Evolutionary conservation across 2,113 vertebrate species (phyloP).

Genomic region (Dolichallabes microphthalmus): DNA sequence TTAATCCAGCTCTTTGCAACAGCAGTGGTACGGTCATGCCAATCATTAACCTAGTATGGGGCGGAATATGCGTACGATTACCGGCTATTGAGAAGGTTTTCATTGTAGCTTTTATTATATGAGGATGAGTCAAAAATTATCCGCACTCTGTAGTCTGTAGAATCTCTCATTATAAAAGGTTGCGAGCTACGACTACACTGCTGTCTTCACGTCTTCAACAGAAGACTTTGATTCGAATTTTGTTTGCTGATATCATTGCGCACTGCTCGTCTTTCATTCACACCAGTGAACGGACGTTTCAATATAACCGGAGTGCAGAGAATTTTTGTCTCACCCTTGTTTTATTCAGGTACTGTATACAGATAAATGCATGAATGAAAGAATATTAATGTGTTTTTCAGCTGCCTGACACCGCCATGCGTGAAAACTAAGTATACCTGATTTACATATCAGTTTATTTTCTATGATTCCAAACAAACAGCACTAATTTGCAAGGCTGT

Average conservation of each 20-base stretch:
- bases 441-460: not conserved
- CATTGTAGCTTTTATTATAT: no score
- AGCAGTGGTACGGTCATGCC: conserved; percentile 36
- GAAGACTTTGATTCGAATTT: no score
- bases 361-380: not conserved
- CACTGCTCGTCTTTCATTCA: no score
- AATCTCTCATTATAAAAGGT: no score
- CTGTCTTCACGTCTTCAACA: no score
- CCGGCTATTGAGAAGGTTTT: not conserved
- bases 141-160: no score
- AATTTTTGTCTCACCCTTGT: not conserved
- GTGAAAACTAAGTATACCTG: not conserved
- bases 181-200: no score
- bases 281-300: no score
- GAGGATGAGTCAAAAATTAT: no score
- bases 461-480: not conserved
- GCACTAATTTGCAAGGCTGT: not conserved
- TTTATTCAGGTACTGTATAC: not conserved
- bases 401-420: not conserved
- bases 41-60: not conserved
- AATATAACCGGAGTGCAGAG: no score
- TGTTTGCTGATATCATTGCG: no score
- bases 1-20: conserved; percentile 71
- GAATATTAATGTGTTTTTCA: not conserved
- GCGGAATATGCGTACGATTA: not conserved